phyloP scores from a whole-genome alignment of 2,888 invertebrate species.

The Eueremaeus valkanovi region DNA sequence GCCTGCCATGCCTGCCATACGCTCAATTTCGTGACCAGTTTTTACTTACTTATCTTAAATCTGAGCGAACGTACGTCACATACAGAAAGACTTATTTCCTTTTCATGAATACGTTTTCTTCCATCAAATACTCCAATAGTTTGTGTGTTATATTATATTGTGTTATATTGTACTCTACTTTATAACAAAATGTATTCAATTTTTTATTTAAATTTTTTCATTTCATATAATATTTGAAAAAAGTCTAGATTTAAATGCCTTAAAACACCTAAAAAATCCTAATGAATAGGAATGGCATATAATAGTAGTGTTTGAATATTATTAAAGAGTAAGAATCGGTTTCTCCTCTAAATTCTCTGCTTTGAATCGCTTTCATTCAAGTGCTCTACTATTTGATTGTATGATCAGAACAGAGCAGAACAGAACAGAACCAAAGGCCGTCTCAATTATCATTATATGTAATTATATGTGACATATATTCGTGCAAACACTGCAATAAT shows the following conservation, averaged over 20 bases:
- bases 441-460: slow-evolving; percentile 33
- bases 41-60: slow-evolving; percentile 20
- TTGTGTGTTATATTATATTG: too few species aligned
- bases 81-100: slow-evolving; percentile 15
- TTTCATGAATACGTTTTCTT: slow-evolving; percentile 14
- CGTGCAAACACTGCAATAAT: slow-evolving; percentile 29
- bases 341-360: background rate
- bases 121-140: background rate
- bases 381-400: background rate
- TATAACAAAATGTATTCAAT: slow-evolving; percentile 10
- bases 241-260: background rate
- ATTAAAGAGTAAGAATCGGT: too few species aligned
- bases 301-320: background rate
- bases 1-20: slow-evolving; percentile 11
- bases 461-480: slow-evolving; percentile 25
- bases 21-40: slow-evolving; percentile 32
- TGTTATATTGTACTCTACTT: slow-evolving; percentile 7
- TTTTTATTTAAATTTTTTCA: slow-evolving; percentile 9
- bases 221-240: background rate
- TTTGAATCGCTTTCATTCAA: background rate
- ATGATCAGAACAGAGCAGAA: too few species aligned
- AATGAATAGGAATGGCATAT: too few species aligned
- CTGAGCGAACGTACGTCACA: slow-evolving; percentile 2
- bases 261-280: background rate
- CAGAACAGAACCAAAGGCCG: background rate